Percentiles rank a stretch among this genome's conserved stretches.
Evolutionary conservation across 2,113 vertebrate genomes (phyloP).

Genomic region (Motacilla tschutschensis): DNA sequence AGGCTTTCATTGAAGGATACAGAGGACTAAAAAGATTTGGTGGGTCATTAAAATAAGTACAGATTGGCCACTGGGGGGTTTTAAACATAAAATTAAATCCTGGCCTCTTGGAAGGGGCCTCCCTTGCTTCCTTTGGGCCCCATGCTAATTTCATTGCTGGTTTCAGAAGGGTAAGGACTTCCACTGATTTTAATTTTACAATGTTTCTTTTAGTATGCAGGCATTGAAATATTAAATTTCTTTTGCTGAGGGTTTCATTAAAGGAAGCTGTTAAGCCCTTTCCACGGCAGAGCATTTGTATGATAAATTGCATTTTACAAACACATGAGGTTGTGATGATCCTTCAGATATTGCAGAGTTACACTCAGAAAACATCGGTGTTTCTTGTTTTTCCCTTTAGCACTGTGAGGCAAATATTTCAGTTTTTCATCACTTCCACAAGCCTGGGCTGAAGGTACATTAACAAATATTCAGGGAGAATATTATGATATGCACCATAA

Average conservation of each 20-base stretch:
- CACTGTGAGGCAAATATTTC: neutral
- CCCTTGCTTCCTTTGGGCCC: neutral
- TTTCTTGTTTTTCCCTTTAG: neutral
- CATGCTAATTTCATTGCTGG: neutral
- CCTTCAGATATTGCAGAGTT: neutral
- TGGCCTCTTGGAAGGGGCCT: neutral
- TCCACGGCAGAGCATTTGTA: neutral
- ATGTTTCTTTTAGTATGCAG: neutral
- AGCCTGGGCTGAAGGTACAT: neutral
- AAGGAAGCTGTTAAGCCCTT: neutral
- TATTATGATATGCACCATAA: neutral
- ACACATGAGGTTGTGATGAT: neutral
- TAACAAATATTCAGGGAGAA: neutral
- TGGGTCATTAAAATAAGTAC: neutral
- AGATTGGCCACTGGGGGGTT: neutral
- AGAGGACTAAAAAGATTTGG: constrained; percentile 7
- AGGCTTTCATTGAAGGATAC: neutral
- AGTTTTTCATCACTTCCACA: neutral
- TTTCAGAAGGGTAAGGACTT: neutral
- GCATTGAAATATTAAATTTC: neutral
- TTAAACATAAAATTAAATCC: constrained; percentile 26
- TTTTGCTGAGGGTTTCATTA: neutral
- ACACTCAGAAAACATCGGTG: neutral
- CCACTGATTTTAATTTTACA: neutral
- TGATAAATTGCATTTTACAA: neutral